Evolutionary conservation across 2,113 vertebrate species (phyloP), one percentile per base, ranked within the genome.

Genomic region (Gobius niger): DNA sequence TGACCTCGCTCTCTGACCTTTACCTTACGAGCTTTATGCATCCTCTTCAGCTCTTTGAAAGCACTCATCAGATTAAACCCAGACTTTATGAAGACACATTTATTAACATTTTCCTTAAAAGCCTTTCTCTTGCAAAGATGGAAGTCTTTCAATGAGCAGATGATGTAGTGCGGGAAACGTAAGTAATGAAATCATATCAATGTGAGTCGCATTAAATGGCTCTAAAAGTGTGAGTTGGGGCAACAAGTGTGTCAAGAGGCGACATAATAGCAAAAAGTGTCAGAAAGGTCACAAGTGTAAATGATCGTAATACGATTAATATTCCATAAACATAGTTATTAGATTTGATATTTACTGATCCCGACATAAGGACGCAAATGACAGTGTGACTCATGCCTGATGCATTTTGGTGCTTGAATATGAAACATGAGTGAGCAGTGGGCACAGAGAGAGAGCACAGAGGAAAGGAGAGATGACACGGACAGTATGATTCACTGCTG

Each of bases 371-470:
- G 52, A 54, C 52, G 24, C 52, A 24, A 54, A 13, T 54, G 52
- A 72, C 18, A 2, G 2, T 71, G 50, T 79, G 69, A 82, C 44
- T 81, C 82, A 81, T 11, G 47, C 70, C 68, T 65, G 68, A 60
- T 63, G 13, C 72, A 74, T 53, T 65, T 70, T 13, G 41, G 15
- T 70, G 53, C 67, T 54, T 47, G 62, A 18, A 57, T 52, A 62
- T 42, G 70, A 34, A 54, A 41, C 53, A 24, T 34, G 52, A 51
- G 5, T 67, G 49, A n/a, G 51, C 3, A 34, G 53, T 65, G 61
- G 66, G 57, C 18, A 71, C 70, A 75, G 16, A 15, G 67, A 56
- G 66, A 42, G 50, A 63, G 50, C 0, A 51, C 34, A 46, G 54
- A 14, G 44, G 61, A 47, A 57, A 42, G 46, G 54, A 19, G 44